Evolutionary conservation across 2,797 vertebrate species (phyloP).

Genomic region (Phylloscopus collybita): DNA sequence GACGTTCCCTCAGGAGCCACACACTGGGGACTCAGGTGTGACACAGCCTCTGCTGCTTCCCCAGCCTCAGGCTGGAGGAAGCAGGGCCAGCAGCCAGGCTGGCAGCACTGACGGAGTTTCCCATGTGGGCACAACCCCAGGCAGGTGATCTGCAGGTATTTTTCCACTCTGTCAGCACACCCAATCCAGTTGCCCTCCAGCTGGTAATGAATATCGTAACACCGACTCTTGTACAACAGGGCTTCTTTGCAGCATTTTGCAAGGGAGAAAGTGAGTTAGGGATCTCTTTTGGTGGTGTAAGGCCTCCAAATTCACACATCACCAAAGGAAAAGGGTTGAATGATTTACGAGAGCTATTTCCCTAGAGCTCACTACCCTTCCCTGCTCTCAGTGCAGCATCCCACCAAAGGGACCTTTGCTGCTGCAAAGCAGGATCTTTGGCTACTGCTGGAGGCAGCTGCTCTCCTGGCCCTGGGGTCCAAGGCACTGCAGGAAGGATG

Average conservation of each 20-base stretch:
- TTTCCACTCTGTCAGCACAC: slow-evolving; percentile 59
- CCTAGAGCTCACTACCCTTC: not conserved
- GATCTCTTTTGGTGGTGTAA: not conserved
- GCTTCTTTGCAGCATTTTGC: not conserved
- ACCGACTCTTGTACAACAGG: fast-evolving
- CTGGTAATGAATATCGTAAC: not conserved
- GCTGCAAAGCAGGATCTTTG: not conserved
- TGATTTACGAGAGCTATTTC: not conserved
- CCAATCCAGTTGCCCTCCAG: not conserved
- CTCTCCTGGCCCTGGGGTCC: not conserved
- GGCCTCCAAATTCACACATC: not conserved
- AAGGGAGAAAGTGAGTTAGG: not conserved
- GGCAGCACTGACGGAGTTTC: not conserved
- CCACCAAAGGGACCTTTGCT: not conserved
- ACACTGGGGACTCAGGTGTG: not conserved
- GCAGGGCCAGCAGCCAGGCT: not conserved
- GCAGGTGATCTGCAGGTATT: slow-evolving; percentile 48
- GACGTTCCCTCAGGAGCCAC: not conserved
- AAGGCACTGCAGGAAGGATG: not conserved
- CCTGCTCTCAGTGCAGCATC: not conserved
- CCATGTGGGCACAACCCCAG: not conserved
- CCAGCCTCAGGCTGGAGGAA: not conserved
- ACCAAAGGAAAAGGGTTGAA: not conserved
- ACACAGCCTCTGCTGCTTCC: not conserved
- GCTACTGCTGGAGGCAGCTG: not conserved